These are phyloP conservation scores for Triplophysa dalaica DNA, from an alignment of 2,113 vertebrate genomes.

Conservation along the genomic window DNA sequence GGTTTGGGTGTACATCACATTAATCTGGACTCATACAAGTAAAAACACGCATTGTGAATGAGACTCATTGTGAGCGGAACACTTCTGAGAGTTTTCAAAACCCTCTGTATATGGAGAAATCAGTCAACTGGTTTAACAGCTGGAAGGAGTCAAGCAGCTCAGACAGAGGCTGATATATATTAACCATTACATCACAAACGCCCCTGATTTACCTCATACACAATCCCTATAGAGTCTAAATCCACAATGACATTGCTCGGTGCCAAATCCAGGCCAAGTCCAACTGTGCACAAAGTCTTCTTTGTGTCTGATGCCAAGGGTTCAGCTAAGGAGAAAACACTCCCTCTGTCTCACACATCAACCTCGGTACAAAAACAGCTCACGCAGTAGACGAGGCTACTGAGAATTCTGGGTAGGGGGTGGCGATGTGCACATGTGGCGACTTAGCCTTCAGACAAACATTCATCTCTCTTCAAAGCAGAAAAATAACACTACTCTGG, in stretches of 20 bases:
- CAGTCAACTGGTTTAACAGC: background rate
- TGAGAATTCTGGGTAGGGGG: conserved; percentile 22
- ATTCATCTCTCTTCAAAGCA: conserved; percentile 24
- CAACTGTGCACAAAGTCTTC: conserved; percentile 28
- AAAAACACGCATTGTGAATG: too few species aligned
- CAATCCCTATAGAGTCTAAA: conserved; percentile 24
- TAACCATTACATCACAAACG: background rate
- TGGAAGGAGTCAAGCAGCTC: background rate
- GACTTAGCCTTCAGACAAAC: conserved; percentile 17
- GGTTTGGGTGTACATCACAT: too few species aligned
- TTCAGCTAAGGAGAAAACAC: conserved; percentile 64
- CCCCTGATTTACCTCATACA: conserved; percentile 1
- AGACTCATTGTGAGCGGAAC: too few species aligned
- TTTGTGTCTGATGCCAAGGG: conserved; percentile 59
- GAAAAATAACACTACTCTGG: conserved; percentile 29
- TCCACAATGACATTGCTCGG: conserved; percentile 5
- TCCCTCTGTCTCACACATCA: conserved; percentile 15
- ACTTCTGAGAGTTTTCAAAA: too few species aligned
- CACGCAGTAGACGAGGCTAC: conserved; percentile 21
- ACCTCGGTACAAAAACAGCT: conserved; percentile 28
- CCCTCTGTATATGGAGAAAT: background rate
- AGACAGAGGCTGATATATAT: background rate
- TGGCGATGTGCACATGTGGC: conserved; percentile 34
- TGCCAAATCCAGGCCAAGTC: conserved; percentile 13
- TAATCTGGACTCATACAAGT: too few species aligned